Percentiles rank a stretch among this genome's conserved stretches.
Conservation (phyloP, 2,888 invertebrate species). For the Philereme transversata region DNA sequence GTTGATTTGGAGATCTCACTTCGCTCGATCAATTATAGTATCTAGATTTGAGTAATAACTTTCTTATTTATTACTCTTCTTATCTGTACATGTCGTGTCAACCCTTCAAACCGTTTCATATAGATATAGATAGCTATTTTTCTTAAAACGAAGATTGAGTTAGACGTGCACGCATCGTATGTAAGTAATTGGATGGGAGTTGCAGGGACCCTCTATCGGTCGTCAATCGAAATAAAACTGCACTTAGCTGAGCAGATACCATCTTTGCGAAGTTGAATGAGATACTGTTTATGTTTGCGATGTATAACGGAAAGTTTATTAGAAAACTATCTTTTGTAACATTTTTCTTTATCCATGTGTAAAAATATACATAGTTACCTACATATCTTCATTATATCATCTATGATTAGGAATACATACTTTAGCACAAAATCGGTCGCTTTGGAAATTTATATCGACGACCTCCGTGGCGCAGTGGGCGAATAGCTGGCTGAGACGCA, state of each 20-base stretch:
- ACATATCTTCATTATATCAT: too few relatives aligned
- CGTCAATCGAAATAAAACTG: conserved; percentile 79
- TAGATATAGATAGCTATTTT: conserved; percentile 8
- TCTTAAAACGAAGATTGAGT: conserved; percentile 28
- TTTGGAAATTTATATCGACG: too few relatives aligned
- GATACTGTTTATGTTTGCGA: conserved; percentile 5
- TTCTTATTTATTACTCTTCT: too few relatives aligned
- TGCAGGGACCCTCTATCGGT: conserved; percentile 65
- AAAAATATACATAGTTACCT: too few relatives aligned
- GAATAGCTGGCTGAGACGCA: too few relatives aligned
- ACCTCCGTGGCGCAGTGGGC: too few relatives aligned
- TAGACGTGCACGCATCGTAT: conserved; percentile 46
- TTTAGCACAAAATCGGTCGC: too few relatives aligned
- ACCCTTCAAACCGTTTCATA: neutral
- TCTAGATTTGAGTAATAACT: too few relatives aligned
- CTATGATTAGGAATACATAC: too few relatives aligned
- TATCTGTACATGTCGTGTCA: neutral
- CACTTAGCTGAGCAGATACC: conserved; percentile 40
- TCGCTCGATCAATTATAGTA: too few relatives aligned
- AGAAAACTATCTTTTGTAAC: conserved; percentile 8
- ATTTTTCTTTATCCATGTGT: too few relatives aligned
- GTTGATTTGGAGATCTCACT: too few relatives aligned
- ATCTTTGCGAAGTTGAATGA: conserved; percentile 23
- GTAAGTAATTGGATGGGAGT: conserved; percentile 79
- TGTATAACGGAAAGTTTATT: conserved; percentile 15